Base-by-base conservation (phyloP, 2,797 vertebrate genomes). In the Pteronotus mesoamericanus region DNA sequence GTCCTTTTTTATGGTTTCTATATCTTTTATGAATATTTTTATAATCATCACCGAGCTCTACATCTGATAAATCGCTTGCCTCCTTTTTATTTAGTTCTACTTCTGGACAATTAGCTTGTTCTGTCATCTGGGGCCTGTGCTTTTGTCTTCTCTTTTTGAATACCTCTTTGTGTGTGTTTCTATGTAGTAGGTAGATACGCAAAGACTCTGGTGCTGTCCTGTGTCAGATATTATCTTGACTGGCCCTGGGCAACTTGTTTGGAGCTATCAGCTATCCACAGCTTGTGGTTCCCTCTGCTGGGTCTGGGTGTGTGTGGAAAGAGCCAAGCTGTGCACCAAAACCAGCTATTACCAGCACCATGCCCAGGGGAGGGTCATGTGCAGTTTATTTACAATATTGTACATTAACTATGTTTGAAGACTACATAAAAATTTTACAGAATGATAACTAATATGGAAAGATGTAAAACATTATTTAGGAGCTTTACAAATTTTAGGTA, bases 351-450 rank as follows among this genome's bases (percentile, higher is more conserved):
- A n/a, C n/a, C n/a, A n/a, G n/a, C n/a, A n/a, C n/a, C n/a, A n/a
- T n/a, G n/a, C n/a, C n/a, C n/a, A n/a, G n/a, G n/a, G n/a, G n/a
- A n/a, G n/a, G n/a, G n/a, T n/a, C 97, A 97, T 97, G 96, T 96
- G 94, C 16, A 78, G 19, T 88, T 92, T 94, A 97, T 97, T 96
- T 97, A 97, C 92, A 97, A 55, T 94, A 96, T 22, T 89, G 11
- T 93, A 97, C 93, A 96, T 61, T 82, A 72, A 64, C 22, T 82
- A 84, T 91, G 61, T 46, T 59, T 95, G 51, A 86, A 91, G 57
- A 64, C 89, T 79, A 96, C 91, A 97, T 29, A 87, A 59, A 83
- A 89, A 74, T 46, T 61, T 82, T 77, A 95, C 44, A 93, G 94
- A 93, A 91, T 71, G 77, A 21, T 48, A 53, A 61, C 29, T 90